Conservation (phyloP, 1,140 invertebrate genomes). For the Scaptomyza pallida region DNA sequence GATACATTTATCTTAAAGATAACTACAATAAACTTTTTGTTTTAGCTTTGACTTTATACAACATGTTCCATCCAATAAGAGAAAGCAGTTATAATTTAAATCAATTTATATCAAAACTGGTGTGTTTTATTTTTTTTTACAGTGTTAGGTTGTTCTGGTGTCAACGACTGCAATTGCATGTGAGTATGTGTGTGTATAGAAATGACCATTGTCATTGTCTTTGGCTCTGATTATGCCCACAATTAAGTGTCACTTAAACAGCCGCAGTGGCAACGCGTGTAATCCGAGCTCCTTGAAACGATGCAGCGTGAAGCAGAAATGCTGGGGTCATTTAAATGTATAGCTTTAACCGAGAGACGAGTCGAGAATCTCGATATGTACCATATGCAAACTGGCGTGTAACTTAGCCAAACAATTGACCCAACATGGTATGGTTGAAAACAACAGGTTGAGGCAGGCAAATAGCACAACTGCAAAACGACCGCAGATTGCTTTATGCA, state of each 20-base stretch:
- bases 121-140: too few species aligned
- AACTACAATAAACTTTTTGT: too few species aligned
- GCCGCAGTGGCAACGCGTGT: slow-evolving; percentile 7
- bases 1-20: too few species aligned
- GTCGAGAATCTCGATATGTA: slow-evolving; percentile 20
- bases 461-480: slow-evolving; percentile 22
- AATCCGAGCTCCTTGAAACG: slow-evolving; percentile 23
- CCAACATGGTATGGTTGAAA: slow-evolving; percentile 29
- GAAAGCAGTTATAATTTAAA: too few species aligned
- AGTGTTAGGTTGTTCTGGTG: slow-evolving; percentile 24
- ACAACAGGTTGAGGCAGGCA: slow-evolving; percentile 37
- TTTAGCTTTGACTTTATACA: too few species aligned
- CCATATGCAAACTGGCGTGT: neutral
- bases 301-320: slow-evolving; percentile 13
- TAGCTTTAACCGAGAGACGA: slow-evolving; percentile 21
- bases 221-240: slow-evolving; percentile 40
- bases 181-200: neutral
- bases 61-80: too few species aligned
- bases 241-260: slow-evolving; percentile 65
- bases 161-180: slow-evolving; percentile 65
- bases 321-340: slow-evolving; percentile 3
- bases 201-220: slow-evolving; percentile 19
- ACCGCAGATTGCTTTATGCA: slow-evolving; percentile 35
- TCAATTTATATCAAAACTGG: too few species aligned
- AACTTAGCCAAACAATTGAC: slow-evolving; percentile 41